Conservation (phyloP, 1,140 invertebrate species). For the Drosophila paulistorum region DNA sequence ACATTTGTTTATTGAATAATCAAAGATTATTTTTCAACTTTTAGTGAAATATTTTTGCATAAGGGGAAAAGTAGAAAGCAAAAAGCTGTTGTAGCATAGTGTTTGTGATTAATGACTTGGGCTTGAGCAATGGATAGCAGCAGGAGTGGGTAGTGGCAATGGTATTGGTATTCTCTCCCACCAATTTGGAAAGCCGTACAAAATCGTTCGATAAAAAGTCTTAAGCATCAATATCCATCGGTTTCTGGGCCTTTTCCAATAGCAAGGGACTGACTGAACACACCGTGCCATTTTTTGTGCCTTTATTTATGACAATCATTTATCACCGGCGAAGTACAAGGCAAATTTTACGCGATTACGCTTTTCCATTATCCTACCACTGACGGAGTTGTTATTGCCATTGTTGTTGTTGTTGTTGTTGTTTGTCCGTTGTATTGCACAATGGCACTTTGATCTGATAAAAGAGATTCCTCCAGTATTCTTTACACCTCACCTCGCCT, state of each 20-base stretch:
- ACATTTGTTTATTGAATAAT: too few species aligned
- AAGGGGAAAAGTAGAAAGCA: neutral
- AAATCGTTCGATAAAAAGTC: constrained; percentile 80
- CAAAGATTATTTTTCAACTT: neutral
- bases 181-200: constrained; percentile 45
- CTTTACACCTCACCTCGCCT: constrained; percentile 17
- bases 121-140: constrained; percentile 16
- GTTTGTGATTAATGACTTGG: constrained; percentile 73
- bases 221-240: constrained; percentile 80
- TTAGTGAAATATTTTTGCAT: neutral
- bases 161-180: neutral
- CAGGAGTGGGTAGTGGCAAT: neutral
- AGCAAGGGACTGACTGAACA: neutral
- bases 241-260: constrained; percentile 31
- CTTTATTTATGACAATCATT: constrained; percentile 81
- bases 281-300: constrained; percentile 55
- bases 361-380: constrained; percentile 70
- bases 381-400: neutral
- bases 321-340: constrained; percentile 70
- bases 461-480: constrained; percentile 45
- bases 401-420: constrained; percentile 12
- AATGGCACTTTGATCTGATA: constrained; percentile 61
- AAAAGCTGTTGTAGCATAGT: neutral
- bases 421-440: constrained; percentile 37
- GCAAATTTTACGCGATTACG: constrained; percentile 78